Conservation (phyloP, 2,113 vertebrate genomes). For the Conger conger region DNA sequence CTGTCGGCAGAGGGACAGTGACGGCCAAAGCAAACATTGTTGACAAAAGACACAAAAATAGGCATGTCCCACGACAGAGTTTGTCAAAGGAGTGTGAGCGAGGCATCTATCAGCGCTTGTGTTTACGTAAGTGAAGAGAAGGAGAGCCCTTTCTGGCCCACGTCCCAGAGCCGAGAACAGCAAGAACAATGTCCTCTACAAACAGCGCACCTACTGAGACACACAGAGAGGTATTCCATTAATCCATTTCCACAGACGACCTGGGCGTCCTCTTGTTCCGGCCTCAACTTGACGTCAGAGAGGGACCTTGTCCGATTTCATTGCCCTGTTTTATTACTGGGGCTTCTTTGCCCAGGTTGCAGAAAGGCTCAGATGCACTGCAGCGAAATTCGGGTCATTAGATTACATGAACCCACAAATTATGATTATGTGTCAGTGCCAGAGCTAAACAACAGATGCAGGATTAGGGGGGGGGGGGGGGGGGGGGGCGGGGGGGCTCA, state of each 20-base stretch:
- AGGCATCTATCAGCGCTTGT: neutral
- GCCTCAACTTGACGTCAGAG: neutral
- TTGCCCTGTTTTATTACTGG: neutral
- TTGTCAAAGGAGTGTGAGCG: neutral
- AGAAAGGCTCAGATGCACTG: too few relatives aligned
- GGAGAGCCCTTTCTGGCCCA: neutral
- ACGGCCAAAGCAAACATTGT: neutral
- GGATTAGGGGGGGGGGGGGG: too few relatives aligned
- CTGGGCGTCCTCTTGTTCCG: neutral
- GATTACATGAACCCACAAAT: too few relatives aligned
- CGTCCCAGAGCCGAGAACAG: neutral
- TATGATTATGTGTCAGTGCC: too few relatives aligned
- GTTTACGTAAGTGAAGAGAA: neutral
- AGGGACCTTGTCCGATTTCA: neutral
- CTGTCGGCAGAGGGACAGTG: neutral
- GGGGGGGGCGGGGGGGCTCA: too few relatives aligned
- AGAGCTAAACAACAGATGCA: too few relatives aligned
- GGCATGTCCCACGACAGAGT: neutral
- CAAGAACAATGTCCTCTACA: neutral
- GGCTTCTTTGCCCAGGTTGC: neutral
- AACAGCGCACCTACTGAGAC: neutral
- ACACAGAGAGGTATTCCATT: neutral
- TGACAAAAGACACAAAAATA: neutral
- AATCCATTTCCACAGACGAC: slow-evolving; percentile 14
- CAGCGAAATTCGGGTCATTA: too few relatives aligned